Evolutionary conservation across 2,113 vertebrate species (phyloP).

Genomic region (Aplodontia rufa): DNA sequence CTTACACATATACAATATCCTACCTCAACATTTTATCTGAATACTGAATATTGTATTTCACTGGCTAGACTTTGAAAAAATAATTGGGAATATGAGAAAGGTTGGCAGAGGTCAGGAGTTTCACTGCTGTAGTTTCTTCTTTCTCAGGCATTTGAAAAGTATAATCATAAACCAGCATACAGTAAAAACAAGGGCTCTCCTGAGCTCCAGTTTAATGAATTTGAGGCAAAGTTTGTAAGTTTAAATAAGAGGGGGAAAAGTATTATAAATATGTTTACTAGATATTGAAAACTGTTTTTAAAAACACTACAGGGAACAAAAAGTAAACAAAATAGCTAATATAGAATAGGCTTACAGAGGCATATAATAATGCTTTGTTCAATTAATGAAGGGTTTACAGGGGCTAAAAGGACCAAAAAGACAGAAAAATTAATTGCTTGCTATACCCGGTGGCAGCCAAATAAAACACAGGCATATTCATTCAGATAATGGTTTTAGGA

Average conservation of each 20-base stretch:
- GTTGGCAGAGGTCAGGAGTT: neutral
- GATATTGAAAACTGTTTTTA: neutral
- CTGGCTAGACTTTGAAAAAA: neutral
- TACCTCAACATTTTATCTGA: neutral
- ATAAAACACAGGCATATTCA: constrained; percentile 7
- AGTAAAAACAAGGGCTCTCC: constrained; percentile 16
- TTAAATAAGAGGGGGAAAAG: constrained; percentile 31
- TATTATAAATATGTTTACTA: constrained; percentile 55
- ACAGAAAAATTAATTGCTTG: constrained; percentile 54
- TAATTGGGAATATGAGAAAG: neutral
- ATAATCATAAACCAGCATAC: neutral
- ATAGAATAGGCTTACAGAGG: constrained; percentile 45
- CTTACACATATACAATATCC: neutral
- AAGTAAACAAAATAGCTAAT: constrained; percentile 60
- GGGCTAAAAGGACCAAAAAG: constrained; percentile 45
- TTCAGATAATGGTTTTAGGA: neutral
- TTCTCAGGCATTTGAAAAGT: neutral
- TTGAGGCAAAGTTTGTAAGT: constrained; percentile 36
- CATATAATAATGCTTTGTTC: constrained; percentile 30
- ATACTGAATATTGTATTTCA: neutral
- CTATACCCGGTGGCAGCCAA: neutral
- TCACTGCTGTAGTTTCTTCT: neutral
- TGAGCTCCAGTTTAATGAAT: constrained; percentile 40
- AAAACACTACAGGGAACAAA: constrained; percentile 44
- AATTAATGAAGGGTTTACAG: constrained; percentile 57